phyloP scores from a whole-genome alignment of 2,888 invertebrate species.

The Prostheceraeus crozeri region DNA sequence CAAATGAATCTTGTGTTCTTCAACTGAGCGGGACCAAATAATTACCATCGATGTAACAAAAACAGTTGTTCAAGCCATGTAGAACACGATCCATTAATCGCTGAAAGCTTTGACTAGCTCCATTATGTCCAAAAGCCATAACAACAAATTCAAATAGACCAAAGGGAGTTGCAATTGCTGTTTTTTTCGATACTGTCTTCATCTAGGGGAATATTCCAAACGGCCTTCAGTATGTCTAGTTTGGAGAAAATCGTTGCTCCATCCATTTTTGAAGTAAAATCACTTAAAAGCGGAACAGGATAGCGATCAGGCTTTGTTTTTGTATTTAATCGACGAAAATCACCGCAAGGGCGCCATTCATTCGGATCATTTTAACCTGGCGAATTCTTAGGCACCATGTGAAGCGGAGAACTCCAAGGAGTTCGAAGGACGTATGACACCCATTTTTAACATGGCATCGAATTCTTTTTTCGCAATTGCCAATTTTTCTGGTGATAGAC shows the following conservation, averaged over 20 bases:
- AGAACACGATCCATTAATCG: constrained; percentile 18
- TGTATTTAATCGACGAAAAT: constrained; percentile 28
- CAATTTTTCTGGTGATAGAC: too few relatives aligned
- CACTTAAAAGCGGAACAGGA: constrained; percentile 25
- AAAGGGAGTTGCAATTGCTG: constrained; percentile 27
- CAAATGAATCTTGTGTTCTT: constrained; percentile 18
- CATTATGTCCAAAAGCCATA: constrained; percentile 26
- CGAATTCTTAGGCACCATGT: too few relatives aligned
- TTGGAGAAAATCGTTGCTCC: constrained; percentile 38
- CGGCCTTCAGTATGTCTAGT: constrained; percentile 25
- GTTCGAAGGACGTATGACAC: too few relatives aligned
- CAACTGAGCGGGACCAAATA: background rate
- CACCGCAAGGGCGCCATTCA: too few relatives aligned
- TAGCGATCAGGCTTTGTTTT: constrained; percentile 29
- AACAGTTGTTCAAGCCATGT: background rate
- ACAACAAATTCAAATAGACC: constrained; percentile 33
- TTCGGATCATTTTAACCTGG: too few relatives aligned
- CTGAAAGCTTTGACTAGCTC: constrained; percentile 31
- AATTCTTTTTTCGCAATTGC: too few relatives aligned
- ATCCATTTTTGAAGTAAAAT: constrained; percentile 12
- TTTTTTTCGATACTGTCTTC: constrained; percentile 15
- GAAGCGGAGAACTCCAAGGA: too few relatives aligned
- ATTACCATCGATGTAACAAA: constrained; percentile 30
- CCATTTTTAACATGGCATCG: too few relatives aligned
- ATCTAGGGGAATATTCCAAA: constrained; percentile 23